These are phyloP conservation scores for Anolis apletophallus DNA, from an alignment of 2,797 vertebrate genomes.

Conservation along the genomic window DNA sequence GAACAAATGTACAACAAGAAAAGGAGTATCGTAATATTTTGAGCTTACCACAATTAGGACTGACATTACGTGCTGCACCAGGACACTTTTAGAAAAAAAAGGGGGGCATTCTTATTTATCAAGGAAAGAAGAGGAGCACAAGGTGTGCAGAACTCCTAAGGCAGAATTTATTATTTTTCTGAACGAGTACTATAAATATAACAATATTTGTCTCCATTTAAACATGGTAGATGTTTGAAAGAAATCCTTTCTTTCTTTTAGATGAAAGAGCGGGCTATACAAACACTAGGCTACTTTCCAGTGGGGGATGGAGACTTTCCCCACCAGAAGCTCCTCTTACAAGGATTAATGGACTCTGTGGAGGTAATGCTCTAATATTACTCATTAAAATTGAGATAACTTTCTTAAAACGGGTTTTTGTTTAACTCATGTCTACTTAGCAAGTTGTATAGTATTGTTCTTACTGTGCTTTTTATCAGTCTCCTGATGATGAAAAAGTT, in stretches of 20 bases:
- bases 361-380: slow-evolving; percentile 83
- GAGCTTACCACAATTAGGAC: background rate
- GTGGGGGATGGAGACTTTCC: slow-evolving; percentile 95
- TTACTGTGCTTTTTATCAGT: too few relatives aligned
- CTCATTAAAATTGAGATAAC: background rate
- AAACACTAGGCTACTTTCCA: slow-evolving; percentile 94
- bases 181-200: background rate
- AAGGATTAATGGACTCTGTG: slow-evolving; percentile 98
- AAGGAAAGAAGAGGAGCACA: background rate
- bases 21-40: background rate
- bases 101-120: background rate
- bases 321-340: slow-evolving; percentile 92
- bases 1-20: too few relatives aligned
- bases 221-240: slow-evolving; percentile 7
- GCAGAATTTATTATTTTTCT: background rate
- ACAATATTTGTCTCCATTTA: slow-evolving; percentile 5
- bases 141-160: background rate
- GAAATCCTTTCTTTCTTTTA: slow-evolving; percentile 61
- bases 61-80: background rate
- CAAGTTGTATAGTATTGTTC: background rate
- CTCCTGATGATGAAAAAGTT: background rate
- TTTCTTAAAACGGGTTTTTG: background rate
- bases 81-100: too few relatives aligned
- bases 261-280: slow-evolving; percentile 97
- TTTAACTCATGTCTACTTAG: background rate